phyloP scores from a whole-genome alignment of 2,888 invertebrate species.

The Nasonovia ribisnigri region DNA sequence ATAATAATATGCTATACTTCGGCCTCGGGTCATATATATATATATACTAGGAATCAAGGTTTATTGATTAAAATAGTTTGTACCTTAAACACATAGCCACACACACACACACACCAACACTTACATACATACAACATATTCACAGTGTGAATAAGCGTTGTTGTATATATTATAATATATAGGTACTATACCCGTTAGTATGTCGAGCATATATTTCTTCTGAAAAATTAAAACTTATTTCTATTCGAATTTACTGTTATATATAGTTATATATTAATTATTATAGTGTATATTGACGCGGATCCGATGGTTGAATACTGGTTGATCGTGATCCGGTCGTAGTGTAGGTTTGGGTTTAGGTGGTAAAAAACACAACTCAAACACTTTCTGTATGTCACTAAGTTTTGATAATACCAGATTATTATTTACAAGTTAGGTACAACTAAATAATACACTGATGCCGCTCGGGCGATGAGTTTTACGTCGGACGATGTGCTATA shows the following conservation, averaged over 20 bases:
- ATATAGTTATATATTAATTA: neutral
- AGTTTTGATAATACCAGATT: no score
- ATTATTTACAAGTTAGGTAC: no score
- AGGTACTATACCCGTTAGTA: neutral
- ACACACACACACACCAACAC: no score
- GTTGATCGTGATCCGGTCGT: no score
- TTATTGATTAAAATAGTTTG: constrained; percentile 34
- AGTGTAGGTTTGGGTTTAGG: no score
- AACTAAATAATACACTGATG: no score
- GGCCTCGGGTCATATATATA: neutral
- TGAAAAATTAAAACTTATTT: neutral
- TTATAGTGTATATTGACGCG: no score
- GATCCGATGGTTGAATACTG: no score
- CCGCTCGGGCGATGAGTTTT: no score
- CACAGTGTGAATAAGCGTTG: neutral
- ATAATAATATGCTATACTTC: neutral
- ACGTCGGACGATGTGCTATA: no score
- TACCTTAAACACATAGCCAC: neutral
- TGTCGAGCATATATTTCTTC: neutral
- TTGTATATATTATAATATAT: neutral
- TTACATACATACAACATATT: neutral
- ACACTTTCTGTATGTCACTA: no score
- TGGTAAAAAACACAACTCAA: no score
- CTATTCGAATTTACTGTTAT: neutral
- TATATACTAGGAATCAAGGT: neutral